Evolutionary conservation across 2,888 invertebrate genomes (phyloP).

Genomic region (Syrista parreyssii): DNA sequence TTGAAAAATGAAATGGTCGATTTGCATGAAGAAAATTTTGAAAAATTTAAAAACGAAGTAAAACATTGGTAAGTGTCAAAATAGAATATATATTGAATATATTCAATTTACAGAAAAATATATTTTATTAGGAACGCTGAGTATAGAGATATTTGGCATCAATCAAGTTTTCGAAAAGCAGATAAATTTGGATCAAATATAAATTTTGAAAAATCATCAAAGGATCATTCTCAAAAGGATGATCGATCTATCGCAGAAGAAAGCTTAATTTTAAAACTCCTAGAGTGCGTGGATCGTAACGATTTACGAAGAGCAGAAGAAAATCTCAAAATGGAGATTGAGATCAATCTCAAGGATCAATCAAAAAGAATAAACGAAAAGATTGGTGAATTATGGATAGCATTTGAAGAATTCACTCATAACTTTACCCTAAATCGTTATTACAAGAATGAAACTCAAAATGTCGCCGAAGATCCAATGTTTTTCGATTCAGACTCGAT

Average conservation of each 20-base stretch:
- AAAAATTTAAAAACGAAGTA: constrained; percentile 29
- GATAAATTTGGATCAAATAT: not conserved
- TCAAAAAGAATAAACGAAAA: constrained; percentile 28
- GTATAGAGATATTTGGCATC: not conserved
- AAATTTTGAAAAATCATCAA: not conserved
- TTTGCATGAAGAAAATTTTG: constrained; percentile 32
- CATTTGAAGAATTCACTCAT: constrained; percentile 30
- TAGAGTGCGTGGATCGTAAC: constrained; percentile 8
- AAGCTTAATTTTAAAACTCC: not conserved
- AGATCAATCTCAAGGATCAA: constrained; percentile 28
- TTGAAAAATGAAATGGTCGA: constrained; percentile 32
- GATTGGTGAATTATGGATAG: constrained; percentile 29
- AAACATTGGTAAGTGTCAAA: constrained; percentile 25
- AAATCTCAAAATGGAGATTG: constrained; percentile 27
- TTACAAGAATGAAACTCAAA: not conserved
- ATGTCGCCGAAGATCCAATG: not conserved
- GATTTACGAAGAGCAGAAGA: constrained; percentile 30
- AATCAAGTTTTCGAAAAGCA: not conserved
- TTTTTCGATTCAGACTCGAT: not conserved
- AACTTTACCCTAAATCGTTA: constrained; percentile 6
- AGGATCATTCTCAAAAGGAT: not conserved
- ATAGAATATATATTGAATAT: not conserved
- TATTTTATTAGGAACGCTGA: not conserved
- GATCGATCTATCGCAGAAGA: not conserved
- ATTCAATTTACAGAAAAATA: not conserved